Conservation (phyloP, 2,113 vertebrate genomes). For the Hyaena hyaena region DNA sequence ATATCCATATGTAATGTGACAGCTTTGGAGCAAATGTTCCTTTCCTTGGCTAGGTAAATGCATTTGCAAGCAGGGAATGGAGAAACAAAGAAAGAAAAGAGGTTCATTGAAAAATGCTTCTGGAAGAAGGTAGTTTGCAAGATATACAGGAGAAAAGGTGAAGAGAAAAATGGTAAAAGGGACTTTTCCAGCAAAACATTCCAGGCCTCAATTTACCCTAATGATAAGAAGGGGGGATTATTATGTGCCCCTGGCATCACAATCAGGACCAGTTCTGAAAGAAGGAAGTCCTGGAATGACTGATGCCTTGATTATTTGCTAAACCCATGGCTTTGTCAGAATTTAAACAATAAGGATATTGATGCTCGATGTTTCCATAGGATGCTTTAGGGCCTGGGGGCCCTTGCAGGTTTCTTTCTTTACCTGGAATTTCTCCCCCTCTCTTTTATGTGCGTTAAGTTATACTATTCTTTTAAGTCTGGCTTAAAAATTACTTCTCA, state of each 20-base stretch:
- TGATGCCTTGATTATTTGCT: neutral
- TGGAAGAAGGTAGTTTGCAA: constrained; percentile 4
- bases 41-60: neutral
- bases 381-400: neutral
- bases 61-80: neutral
- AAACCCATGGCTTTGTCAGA: neutral
- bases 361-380: neutral
- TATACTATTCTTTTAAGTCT: neutral
- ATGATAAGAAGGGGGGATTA: neutral
- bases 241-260: neutral
- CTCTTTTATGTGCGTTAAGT: neutral
- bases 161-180: neutral
- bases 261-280: neutral
- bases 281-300: neutral
- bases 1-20: neutral
- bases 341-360: neutral
- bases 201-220: neutral
- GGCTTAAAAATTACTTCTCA: neutral
- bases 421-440: neutral
- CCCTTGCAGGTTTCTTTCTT: neutral
- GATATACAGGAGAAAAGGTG: neutral
- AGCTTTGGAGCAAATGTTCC: neutral
- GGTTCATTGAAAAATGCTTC: neutral
- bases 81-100: neutral
- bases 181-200: neutral